Conservation (phyloP, 2,113 vertebrate genomes). For the Myodes glareolus region DNA sequence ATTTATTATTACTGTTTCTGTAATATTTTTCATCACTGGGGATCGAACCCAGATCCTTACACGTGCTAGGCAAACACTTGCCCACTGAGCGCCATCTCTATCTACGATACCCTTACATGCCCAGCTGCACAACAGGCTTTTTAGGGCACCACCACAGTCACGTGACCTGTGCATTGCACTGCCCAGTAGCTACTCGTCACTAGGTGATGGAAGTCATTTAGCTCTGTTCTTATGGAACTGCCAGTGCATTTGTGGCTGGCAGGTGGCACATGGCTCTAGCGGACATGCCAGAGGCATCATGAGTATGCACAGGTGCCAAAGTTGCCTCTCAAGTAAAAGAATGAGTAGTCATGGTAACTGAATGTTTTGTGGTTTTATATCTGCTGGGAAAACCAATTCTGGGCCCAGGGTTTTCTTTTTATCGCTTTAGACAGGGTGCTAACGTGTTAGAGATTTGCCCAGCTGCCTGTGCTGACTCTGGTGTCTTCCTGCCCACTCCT, state of each 20-base stretch:
- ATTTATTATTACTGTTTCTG: neutral
- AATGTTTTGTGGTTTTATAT: neutral
- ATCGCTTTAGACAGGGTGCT: neutral
- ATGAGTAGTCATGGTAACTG: conserved; percentile 7
- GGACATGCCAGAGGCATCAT: neutral
- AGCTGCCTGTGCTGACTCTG: neutral
- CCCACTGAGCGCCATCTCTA: neutral
- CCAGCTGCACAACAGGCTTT: neutral
- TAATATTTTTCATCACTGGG: too few species aligned
- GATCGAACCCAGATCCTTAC: neutral
- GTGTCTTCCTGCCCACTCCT: neutral
- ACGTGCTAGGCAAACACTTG: neutral
- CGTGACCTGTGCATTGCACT: neutral
- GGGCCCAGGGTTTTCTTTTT: neutral
- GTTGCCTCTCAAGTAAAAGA: neutral
- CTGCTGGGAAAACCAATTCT: conserved; percentile 35
- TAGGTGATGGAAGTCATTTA: neutral
- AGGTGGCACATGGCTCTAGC: too few species aligned
- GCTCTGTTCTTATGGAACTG: neutral
- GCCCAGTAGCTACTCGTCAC: too few species aligned
- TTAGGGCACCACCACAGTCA: neutral
- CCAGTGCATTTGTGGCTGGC: neutral
- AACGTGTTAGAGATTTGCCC: neutral
- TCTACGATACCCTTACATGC: neutral
- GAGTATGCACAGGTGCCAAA: neutral